A percentile compares a stretch with the other conserved stretches of the same genome.
Conservation (phyloP, 2,113 vertebrate genomes). For the Halichoeres trimaculatus region DNA sequence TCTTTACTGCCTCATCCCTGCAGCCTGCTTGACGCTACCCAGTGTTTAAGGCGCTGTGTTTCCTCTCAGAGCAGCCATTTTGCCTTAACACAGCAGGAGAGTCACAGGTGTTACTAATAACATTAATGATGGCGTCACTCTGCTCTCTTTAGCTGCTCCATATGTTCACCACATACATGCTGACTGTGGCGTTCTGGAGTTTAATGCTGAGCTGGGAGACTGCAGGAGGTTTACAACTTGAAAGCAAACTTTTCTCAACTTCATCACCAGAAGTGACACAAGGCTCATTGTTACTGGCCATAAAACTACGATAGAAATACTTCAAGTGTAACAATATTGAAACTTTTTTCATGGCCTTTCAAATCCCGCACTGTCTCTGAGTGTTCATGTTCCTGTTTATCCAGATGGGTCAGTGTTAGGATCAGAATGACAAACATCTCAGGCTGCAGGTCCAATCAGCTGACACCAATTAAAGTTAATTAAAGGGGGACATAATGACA, state of each 20-base stretch:
- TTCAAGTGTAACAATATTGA: no score
- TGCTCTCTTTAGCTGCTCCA: conserved; percentile 1
- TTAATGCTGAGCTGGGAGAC: neutral
- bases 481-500: neutral
- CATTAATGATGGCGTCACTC: conserved; percentile 2
- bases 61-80: neutral
- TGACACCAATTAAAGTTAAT: neutral
- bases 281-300: neutral
- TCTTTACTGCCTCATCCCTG: no score
- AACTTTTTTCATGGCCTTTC: neutral
- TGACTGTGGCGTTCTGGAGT: neutral
- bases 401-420: neutral
- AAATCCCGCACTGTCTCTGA: neutral
- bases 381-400: neutral
- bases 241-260: neutral
- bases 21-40: neutral
- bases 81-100: neutral
- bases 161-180: neutral
- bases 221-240: no score
- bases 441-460: neutral
- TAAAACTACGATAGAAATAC: no score
- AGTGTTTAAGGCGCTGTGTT: neutral
- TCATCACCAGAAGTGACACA: neutral
- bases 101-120: conserved; percentile 1
- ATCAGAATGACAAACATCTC: neutral